Evolutionary conservation across 2,113 vertebrate genomes (phyloP), one percentile per base, ranked within the genome.

Genomic region (Sprattus sprattus): DNA sequence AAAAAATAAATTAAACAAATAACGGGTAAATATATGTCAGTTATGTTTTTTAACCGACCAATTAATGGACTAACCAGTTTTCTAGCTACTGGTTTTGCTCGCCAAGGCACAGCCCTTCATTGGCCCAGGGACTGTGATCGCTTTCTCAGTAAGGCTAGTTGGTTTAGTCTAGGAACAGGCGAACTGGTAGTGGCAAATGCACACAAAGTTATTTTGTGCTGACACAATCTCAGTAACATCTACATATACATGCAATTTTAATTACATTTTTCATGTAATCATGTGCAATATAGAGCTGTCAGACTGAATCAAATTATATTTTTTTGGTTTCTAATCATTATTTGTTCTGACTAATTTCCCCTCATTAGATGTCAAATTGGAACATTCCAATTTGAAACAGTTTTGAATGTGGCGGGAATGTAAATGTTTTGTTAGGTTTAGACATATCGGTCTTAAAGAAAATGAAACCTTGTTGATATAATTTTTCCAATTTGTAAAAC

Each of bases 401-500:
- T 32, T 78, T 78, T 39, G 32, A 78, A 39, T 78, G 13, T 78
- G 71, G 71, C 71, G 71, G 71, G 71, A 78, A 78, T 60, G 15
- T 13, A 16, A 39, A 39, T 78, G 71, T 78, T 78, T 32, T 75
- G 64, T 9, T 11, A 67, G 25, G 6, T 60, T 49, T 49, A 49
- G 9, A 49, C 47, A 49, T 9, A 10, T 0, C 9, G 20, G 71
- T 39, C 28, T 13, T 32, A 10, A 15, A 25, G 8, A 10, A 25
- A 22, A 64, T n/a, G 57, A 4, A 78, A 78, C 71, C 44, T 78
- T 78, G 28, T 16, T 39, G 39, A 39, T 39, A 39, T 32, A 11
- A 39, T 78, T 28, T 39, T 78, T 67, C 28, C 32, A 4, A 15
- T 78, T 78, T 78, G 13, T 39, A 7, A 39, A 78, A 13, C n/a